Evolutionary conservation across 2,113 vertebrate species (phyloP), one percentile per base, ranked within the genome.

Genomic region (Dendropsophus ebraccatus): DNA sequence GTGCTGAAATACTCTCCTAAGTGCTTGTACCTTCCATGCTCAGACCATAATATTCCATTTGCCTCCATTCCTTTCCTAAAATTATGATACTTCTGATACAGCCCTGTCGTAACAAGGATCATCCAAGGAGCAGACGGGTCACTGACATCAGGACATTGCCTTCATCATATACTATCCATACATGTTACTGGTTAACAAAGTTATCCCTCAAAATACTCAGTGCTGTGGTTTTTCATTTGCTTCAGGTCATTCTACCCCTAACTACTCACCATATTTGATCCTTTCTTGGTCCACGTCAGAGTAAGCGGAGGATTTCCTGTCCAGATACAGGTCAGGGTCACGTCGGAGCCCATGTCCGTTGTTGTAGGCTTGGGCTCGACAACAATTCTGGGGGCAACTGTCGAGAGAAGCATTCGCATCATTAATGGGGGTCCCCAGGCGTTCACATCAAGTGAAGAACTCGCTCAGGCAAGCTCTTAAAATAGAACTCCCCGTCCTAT

Each of bases 221-320:
- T 73, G 37, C 23, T 17, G 49, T 81, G 25, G 25, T 19, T 21
- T 56, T 56, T 41, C 8, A 41, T 41, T 41, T 5, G 41, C 41
- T 8, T 8, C 41, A 5, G 41, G 41, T 41, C 8, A 23, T 56
- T 56, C 5, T 1, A 23, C 21, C 21, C 54, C 21, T 19, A 19
- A 0, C 4, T 0, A 9, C 91, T 88, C 87, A 98, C 97, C 97
- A 98, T 97, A 91, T 96, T 98, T 87, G 97, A 97, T 74, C 97
- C 97, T 91, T 98, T 99, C 88, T 97, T 98, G 88, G 97, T 99
- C 97, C 97, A 99, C 83, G 97, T 99, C 87, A 99, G 97, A 67
- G 97, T 99, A 1, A 99, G 96, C 0, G 97, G 97, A 0, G 97
- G 97, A 88, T 98, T 99, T 37, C 97, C 97, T 0, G 96, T 92